These are phyloP conservation scores for Homalodisca vitripennis DNA, from an alignment of 1,140 invertebrate genomes.

Conservation along the genomic window DNA sequence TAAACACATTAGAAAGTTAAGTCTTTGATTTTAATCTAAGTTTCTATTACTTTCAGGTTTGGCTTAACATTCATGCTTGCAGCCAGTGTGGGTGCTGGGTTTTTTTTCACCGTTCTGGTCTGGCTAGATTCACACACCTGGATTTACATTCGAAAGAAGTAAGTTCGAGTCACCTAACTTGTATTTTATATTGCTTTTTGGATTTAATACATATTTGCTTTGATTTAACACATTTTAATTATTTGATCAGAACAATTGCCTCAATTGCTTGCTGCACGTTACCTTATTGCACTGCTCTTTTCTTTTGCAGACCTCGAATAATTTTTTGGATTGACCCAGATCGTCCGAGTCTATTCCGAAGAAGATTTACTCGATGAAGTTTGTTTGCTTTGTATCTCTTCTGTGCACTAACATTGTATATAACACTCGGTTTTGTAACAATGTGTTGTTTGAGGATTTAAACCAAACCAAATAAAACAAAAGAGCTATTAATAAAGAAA, in stretches of 20 bases:
- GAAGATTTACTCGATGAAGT: not conserved
- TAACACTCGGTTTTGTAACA: too few relatives aligned
- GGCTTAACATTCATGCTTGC: conserved; percentile 82
- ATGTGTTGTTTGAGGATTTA: too few relatives aligned
- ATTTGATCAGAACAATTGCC: not conserved
- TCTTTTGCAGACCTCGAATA: conserved; percentile 14
- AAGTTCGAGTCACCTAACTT: too few relatives aligned
- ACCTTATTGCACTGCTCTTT: not conserved
- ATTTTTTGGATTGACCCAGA: conserved; percentile 30
- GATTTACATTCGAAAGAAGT: conserved; percentile 94
- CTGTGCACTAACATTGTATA: too few relatives aligned
- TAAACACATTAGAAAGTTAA: too few relatives aligned
- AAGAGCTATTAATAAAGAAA: too few relatives aligned
- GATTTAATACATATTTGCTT: too few relatives aligned
- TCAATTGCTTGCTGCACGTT: not conserved
- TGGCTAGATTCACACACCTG: conserved; percentile 94
- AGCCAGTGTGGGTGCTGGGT: conserved; percentile 77
- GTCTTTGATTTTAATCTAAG: too few relatives aligned
- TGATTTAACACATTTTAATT: too few relatives aligned
- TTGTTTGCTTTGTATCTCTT: conserved; percentile 6
- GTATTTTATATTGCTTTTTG: too few relatives aligned
- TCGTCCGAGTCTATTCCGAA: conserved; percentile 21
- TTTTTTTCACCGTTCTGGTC: conserved; percentile 87
- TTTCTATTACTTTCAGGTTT: conserved; percentile 49
- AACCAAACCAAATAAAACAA: too few relatives aligned